Base-by-base conservation (phyloP, 2,797 vertebrate species). In the Babyrousa celebensis region DNA sequence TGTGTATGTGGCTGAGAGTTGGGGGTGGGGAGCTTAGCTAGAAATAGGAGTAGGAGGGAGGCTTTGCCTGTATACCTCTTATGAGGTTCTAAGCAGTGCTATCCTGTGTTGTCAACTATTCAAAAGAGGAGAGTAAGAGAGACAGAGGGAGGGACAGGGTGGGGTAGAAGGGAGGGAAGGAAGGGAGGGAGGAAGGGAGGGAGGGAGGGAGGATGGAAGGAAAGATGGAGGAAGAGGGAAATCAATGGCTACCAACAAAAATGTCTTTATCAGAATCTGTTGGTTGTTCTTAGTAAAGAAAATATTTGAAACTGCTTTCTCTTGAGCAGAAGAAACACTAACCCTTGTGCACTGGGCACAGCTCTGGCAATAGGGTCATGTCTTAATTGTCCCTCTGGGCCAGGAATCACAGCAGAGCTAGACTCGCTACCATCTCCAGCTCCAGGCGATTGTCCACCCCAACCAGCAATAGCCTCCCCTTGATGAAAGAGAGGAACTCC, bases 101-200 rank as follows among this genome's bases (percentile, higher is more conserved):
- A 78, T 60, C 6, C 5, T 62, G 17, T n/a, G 15, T 82, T 43
- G 67, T 56, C 75, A 74, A 43, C 75, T 65, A 65, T 56, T 40
- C 58, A 43, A n/a, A 25, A 82, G 43, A 29, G 21, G 2, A 11
- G 3, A 21, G 8, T 67, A 15, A 78, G 10, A 5, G 23, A 23
- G 7, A 1, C 3, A 11, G 6, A 10, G 6, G 3, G 3, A 43
- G 8, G 6, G 54, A 58, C 15, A 36, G 36, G 36, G 36, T 36
- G 20, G 11, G 12, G 32, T 9, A 43, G 23, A 7, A 25, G 15
- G 67, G 89, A 25, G 12, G 25, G 3, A 29, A 23, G 14, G 4
- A 18, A 7, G 7, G 0, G 10, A 14, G 4, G 0, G 4, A 15
- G 9, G 2, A 0, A 20, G 1, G 12, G 2, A 1, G 27, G 17